Evolutionary conservation across 2,113 vertebrate species (phyloP).

Genomic region (Callaeas wilsoni): DNA sequence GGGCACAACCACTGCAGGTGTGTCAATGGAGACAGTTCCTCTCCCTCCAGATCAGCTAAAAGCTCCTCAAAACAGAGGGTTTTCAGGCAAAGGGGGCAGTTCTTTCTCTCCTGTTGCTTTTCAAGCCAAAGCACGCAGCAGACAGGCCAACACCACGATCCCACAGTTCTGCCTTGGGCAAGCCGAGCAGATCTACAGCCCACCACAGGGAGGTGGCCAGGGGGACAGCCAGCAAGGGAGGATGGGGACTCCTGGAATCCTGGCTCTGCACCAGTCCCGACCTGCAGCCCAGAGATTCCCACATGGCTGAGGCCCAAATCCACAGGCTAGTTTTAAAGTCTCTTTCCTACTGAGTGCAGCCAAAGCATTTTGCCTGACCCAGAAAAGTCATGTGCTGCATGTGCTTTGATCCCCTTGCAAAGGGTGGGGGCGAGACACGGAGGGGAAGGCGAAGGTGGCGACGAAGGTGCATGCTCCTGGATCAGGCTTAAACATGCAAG

Average conservation of each 20-base stretch:
- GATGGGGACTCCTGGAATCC: background rate
- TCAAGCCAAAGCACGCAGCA: background rate
- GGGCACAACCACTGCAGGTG: background rate
- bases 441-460: rapidly evolving
- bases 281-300: background rate
- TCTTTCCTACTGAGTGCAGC: background rate
- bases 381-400: background rate
- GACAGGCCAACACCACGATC: rapidly evolving
- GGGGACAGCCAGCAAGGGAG: background rate
- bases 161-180: background rate
- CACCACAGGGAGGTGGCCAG: background rate
- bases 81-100: background rate
- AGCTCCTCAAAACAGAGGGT: background rate
- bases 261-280: background rate
- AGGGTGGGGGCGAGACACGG: background rate
- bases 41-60: background rate
- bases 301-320: background rate
- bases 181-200: background rate
- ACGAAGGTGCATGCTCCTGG: background rate
- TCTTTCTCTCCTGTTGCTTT: background rate
- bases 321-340: background rate
- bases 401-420: background rate
- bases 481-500: background rate
- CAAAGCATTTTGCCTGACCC: background rate
- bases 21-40: background rate